Evolutionary conservation across 2,797 vertebrate species (phyloP), one percentile per base, ranked within the genome.

Genomic region (Okamejei kenojei): DNA sequence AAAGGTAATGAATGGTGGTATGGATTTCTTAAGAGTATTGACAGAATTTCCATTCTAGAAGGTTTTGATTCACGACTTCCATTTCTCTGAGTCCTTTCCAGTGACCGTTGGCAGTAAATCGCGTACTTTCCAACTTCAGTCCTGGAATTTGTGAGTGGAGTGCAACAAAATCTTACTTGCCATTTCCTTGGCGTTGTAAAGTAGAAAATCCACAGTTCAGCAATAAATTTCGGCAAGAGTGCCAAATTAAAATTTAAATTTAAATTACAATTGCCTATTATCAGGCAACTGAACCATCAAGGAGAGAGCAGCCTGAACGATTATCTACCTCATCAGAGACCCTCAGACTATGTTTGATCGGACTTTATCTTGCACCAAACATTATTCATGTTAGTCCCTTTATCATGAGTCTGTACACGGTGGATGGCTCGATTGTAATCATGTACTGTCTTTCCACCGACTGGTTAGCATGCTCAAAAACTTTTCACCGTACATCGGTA

Each of bases 1-100:
- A 99, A 99, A 5, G 99, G 99, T 94, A 99, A 95, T 0, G 99
- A 99, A 93, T 99, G 99, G 94, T 99, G 98, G 71, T 99, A 99
- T 0, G 99, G 99, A 92, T 99, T 99, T 94, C 99, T 97, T 80
- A 99, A 96, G 5, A 99, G 97, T 76, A 98, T 98, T 6, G 99
- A 99, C 88, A 99, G 96, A 94, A 99, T 99, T 96, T 99, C 99
- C 98, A 99, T 99, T 19, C 99, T 97, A 35, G 98, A 99, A 26
- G 98, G 98, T 93, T 98, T 97, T 90, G 98, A 97, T 95, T 99
- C 98, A 77, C 99, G 95, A 93, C 98, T 98, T 2, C 98, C 98
- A 0, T 98, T 99, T 96, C 98, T 98, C 95, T 99, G 98, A 0
- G 97, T 99, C 65, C 98, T 97, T 95, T 99, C 98, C 94, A 99